Conservation (phyloP, 2,888 invertebrate genomes). For the Agonopterix subpropinquella region DNA sequence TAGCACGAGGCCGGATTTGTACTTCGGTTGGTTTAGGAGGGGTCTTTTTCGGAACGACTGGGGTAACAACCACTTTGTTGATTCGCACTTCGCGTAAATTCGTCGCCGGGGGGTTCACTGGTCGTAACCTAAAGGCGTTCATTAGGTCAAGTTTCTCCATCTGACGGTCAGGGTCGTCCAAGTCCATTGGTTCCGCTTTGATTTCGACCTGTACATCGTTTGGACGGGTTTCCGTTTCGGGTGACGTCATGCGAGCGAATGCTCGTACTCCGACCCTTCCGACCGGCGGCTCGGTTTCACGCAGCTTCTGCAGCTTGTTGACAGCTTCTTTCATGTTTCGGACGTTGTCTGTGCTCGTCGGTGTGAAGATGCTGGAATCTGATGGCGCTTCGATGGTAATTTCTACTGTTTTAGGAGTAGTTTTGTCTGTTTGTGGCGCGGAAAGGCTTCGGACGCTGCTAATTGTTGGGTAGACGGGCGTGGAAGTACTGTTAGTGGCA, state of each 20-base stretch:
- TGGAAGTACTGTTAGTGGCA: conserved; percentile 10
- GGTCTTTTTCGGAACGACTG: conserved; percentile 23
- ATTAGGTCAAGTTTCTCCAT: conserved; percentile 56
- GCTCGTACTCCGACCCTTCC: conserved; percentile 60
- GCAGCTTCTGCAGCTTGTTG: conserved; percentile 39
- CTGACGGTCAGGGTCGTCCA: conserved; percentile 52
- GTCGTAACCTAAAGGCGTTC: conserved; percentile 53
- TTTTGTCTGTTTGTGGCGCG: conserved; percentile 21
- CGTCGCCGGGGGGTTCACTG: conserved; percentile 33
- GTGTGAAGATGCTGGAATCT: conserved; percentile 43
- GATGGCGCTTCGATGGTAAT: conserved; percentile 32
- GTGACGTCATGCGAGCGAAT: conserved; percentile 61
- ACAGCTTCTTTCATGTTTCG: conserved; percentile 43
- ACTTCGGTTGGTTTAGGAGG: conserved; percentile 30
- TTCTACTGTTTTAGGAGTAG: conserved; percentile 22
- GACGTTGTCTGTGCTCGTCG: conserved; percentile 40
- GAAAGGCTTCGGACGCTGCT: conserved; percentile 52
- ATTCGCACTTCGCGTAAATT: conserved; percentile 54
- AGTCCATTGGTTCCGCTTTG: conserved; percentile 59
- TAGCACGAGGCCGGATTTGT: conserved; percentile 34
- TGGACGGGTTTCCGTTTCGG: conserved; percentile 14
- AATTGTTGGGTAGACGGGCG: conserved; percentile 45
- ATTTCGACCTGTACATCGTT: conserved; percentile 50
- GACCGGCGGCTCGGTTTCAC: conserved; percentile 29
- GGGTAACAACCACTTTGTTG: conserved; percentile 32